Evolutionary conservation across 1,140 invertebrate genomes (phyloP).

Genomic region (Akabosia matsudoensis): DNA sequence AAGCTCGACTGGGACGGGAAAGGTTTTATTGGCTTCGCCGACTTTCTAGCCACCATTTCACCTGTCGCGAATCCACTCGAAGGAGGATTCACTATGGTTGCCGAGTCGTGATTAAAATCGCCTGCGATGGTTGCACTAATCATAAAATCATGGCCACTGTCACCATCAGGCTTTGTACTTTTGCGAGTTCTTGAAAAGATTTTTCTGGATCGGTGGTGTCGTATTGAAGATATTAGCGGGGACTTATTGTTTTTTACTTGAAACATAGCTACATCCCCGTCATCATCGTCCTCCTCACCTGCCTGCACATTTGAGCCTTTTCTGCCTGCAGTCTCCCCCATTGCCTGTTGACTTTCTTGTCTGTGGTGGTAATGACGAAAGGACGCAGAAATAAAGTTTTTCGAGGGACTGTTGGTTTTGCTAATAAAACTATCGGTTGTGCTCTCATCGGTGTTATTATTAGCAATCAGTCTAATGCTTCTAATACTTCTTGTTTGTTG

Average conservation of each 20-base stretch:
- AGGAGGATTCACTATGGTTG: background rate
- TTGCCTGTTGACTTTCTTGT: slow-evolving; percentile 13
- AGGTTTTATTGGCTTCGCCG: slow-evolving; percentile 1
- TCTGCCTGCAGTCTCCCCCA: background rate
- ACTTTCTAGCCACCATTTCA: slow-evolving; percentile 15
- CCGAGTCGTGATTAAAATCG: background rate
- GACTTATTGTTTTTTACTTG: slow-evolving; percentile 17
- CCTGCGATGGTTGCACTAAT: background rate
- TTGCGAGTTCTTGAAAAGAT: slow-evolving; percentile 36
- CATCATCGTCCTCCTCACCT: background rate
- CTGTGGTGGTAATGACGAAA: background rate
- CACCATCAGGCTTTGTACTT: slow-evolving; percentile 6
- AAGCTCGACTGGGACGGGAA: slow-evolving; percentile 10
- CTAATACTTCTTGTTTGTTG: slow-evolving; percentile 21
- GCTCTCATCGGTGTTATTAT: background rate
- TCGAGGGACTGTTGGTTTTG: background rate
- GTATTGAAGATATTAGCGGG: slow-evolving; percentile 40
- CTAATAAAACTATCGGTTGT: background rate
- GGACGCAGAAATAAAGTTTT: background rate
- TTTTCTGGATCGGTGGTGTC: slow-evolving; percentile 44
- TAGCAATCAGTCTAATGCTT: slow-evolving; percentile 23
- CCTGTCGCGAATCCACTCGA: background rate
- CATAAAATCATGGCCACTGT: background rate
- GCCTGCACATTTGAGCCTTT: background rate
- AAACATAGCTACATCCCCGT: background rate